Evolutionary conservation across 1,140 invertebrate genomes (phyloP).

Genomic region (Drosophila rhopaloa): DNA sequence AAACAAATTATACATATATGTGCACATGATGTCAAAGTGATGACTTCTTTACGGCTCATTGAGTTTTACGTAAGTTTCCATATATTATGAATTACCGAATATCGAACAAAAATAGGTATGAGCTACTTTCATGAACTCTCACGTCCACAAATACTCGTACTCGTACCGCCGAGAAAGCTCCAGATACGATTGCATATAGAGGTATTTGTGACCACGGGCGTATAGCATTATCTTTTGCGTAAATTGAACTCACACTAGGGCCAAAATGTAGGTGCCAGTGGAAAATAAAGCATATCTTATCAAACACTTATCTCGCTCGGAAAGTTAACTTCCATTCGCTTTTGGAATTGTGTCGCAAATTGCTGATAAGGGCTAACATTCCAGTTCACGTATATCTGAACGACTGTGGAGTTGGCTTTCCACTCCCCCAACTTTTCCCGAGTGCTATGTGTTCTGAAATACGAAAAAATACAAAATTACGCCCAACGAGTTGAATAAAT

Average conservation of each 20-base stretch:
- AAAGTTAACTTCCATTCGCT: slow-evolving; percentile 68
- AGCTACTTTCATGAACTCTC: slow-evolving; percentile 14
- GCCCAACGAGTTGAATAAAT: slow-evolving; percentile 51
- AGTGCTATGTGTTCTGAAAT: slow-evolving; percentile 21
- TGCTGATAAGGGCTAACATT: slow-evolving; percentile 61
- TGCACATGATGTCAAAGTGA: slow-evolving; percentile 10
- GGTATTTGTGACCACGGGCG: slow-evolving; percentile 2
- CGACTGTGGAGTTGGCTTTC: neutral
- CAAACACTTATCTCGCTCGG: slow-evolving; percentile 57
- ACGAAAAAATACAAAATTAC: slow-evolving; percentile 4
- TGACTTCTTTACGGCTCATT: slow-evolving; percentile 34
- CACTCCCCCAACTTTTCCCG: neutral
- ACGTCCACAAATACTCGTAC: neutral
- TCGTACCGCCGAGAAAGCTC: slow-evolving; percentile 19
- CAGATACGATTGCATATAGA: slow-evolving; percentile 20
- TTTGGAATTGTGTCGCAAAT: slow-evolving; percentile 69
- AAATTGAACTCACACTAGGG: slow-evolving; percentile 26
- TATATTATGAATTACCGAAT: slow-evolving; percentile 65
- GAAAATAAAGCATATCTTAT: slow-evolving; percentile 69
- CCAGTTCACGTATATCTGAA: slow-evolving; percentile 21
- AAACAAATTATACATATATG: no score
- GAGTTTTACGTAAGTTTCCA: slow-evolving; percentile 50
- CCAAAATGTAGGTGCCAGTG: slow-evolving; percentile 25
- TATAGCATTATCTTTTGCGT: slow-evolving; percentile 43
- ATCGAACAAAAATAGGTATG: slow-evolving; percentile 37